Percentiles rank a stretch among this genome's conserved stretches.
phyloP scores from a whole-genome alignment of 2,113 vertebrate genomes.

The Oryzias melastigma region DNA sequence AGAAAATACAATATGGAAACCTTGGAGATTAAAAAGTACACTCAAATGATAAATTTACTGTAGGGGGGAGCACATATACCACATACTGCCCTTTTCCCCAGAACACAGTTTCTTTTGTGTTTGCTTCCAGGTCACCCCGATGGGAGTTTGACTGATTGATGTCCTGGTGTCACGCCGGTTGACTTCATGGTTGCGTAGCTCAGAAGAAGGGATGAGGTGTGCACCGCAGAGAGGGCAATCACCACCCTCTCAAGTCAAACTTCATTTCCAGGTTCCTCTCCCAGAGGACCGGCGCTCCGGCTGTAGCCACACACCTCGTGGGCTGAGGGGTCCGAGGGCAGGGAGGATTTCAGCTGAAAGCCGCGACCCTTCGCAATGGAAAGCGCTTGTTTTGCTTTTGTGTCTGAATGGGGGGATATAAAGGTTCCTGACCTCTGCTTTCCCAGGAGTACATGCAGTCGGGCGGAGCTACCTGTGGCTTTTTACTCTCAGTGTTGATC shows the following conservation, averaged over 20 bases:
- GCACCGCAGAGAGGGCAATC: conserved; percentile 44
- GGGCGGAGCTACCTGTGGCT: conserved; percentile 35
- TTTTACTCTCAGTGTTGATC: conserved; percentile 15
- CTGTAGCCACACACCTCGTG: conserved; percentile 44
- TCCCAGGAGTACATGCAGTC: conserved; percentile 38
- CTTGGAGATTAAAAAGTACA: conserved; percentile 33
- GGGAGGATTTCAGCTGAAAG: conserved; percentile 12
- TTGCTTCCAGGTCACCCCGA: conserved; percentile 54
- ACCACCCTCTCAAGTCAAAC: conserved; percentile 46
- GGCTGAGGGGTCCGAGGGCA: conserved; percentile 53
- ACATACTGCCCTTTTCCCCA: conserved; percentile 5
- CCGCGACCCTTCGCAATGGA: conserved; percentile 41
- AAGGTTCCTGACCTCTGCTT: conserved; percentile 46
- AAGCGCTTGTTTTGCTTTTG: conserved; percentile 49
- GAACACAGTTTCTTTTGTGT: conserved; percentile 24
- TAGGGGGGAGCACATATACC: conserved; percentile 14
- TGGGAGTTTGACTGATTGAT: conserved; percentile 71
- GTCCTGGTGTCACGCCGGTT: conserved; percentile 68
- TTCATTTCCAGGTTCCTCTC: conserved; percentile 42
- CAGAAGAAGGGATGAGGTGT: conserved; percentile 65
- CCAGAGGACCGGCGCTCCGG: conserved; percentile 35
- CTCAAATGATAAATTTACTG: conserved; percentile 33
- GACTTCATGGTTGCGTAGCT: conserved; percentile 71
- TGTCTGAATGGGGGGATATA: conserved; percentile 54
- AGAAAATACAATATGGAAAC: conserved; percentile 30